Base-by-base conservation (phyloP, 2,797 vertebrate genomes). In the Dermochelys coriacea region DNA sequence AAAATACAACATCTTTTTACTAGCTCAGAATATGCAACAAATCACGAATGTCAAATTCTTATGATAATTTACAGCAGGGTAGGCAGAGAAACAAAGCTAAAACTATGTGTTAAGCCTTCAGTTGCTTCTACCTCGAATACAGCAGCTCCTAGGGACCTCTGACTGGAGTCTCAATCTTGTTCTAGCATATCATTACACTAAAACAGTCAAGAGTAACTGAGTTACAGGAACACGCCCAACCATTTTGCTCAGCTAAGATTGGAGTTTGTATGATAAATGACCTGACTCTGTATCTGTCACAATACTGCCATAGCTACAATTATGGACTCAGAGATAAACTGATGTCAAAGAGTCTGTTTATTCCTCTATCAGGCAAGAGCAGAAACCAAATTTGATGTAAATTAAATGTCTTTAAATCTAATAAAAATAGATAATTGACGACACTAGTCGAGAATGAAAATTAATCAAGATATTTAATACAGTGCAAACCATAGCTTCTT, bases 401-500 rank as follows among this genome's bases (percentile, higher is more conserved):
- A 3, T 55, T 31, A 77, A 0, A 59, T 37, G 59, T 55, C 49
- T 41, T 34, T 47, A 78, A 78, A 25, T 80, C 57, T 41, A 90
- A 77, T 50, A 94, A 87, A 15, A 23, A 45, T 3, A 45, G 85
- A 14, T 64, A 47, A 98, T 0, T 88, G 85, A 98, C 93, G 88
- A 96, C 96, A 97, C 96, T n/a, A 91, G 96, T 90, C 96, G 95
- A 80, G 54, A 97, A 96, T 97, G 97, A 98, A 98, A 99, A 99
- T 98, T 98, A 99, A 98, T 98, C 74, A 89, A 98, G 98, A 98
- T 98, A 98, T 98, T 99, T 99, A 99, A 99, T 99, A 98, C 98
- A 99, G 98, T 98, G 98, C 98, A 99, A 99, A 99, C 98, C 98
- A 99, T 98, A 98, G 98, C 98, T 98, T 98, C 97, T 98, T 99